Evolutionary conservation across 2,113 vertebrate genomes (phyloP).

Genomic region (Oophaga pumilio): DNA sequence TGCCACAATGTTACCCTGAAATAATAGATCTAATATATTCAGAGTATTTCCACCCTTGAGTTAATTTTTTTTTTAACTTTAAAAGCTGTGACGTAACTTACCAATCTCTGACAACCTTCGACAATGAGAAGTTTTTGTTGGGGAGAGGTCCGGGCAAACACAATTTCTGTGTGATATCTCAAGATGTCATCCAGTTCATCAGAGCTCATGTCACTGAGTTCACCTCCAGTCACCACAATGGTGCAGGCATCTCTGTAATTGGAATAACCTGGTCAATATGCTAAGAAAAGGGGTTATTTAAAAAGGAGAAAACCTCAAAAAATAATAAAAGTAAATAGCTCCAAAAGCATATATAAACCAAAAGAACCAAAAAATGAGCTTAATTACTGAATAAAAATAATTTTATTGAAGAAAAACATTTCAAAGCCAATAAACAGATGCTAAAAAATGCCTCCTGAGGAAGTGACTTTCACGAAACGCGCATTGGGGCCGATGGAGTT

Average conservation of each 20-base stretch:
- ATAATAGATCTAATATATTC: neutral
- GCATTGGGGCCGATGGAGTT: no score
- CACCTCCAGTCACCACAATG: conserved; percentile 74
- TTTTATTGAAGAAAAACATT: no score
- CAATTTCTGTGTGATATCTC: conserved; percentile 71
- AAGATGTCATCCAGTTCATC: conserved; percentile 75
- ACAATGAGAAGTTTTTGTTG: conserved; percentile 81
- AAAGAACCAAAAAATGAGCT: no score
- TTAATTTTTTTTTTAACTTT: neutral
- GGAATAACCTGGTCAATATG: neutral
- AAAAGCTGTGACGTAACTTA: conserved; percentile 54
- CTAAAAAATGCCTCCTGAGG: no score
- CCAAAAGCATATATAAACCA: no score
- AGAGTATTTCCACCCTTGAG: neutral
- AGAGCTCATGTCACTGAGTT: conserved; percentile 75
- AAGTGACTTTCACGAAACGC: no score
- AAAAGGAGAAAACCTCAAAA: no score
- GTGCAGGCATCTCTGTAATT: conserved; percentile 71
- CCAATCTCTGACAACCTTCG: conserved; percentile 80
- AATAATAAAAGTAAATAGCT: no score
- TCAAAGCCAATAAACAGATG: no score
- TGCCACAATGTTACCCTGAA: conserved; percentile 52
- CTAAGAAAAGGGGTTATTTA: neutral
- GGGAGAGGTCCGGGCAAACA: conserved; percentile 78
- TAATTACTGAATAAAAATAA: no score